Evolutionary conservation across 1,140 invertebrate species (phyloP).

Genomic region (Drosophila setifemur): DNA sequence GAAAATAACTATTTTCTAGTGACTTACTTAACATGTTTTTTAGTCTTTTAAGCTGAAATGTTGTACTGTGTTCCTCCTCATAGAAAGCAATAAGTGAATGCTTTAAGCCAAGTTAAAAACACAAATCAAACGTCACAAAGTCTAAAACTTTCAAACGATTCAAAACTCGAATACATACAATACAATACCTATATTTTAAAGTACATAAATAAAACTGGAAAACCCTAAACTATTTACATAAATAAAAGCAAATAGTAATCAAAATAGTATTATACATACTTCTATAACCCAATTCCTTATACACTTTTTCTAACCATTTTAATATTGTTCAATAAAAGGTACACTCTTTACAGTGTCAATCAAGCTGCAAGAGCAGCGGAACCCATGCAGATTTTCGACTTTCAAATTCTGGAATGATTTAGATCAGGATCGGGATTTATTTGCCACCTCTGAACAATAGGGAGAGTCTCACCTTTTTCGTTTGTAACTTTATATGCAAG

Average conservation of each 20-base stretch:
- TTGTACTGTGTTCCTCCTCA: conserved; percentile 78
- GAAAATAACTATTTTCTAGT: conserved; percentile 44
- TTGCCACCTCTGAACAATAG: too few relatives aligned
- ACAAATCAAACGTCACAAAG: conserved; percentile 67
- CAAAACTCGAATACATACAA: conserved; percentile 28
- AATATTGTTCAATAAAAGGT: conserved; percentile 42
- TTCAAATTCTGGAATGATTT: conserved; percentile 19
- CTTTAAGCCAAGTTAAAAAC: conserved; percentile 70
- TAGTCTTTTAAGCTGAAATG: conserved; percentile 70
- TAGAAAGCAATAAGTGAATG: conserved; percentile 75
- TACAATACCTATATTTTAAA: conserved; percentile 34
- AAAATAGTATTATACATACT: conserved; percentile 46
- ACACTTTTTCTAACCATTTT: conserved; percentile 52
- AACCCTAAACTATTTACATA: conserved; percentile 20
- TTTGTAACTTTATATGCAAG: too few relatives aligned
- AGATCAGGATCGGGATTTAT: conserved; percentile 40
- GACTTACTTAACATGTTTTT: conserved; percentile 75
- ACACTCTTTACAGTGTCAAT: conserved; percentile 36
- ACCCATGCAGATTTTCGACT: conserved; percentile 6
- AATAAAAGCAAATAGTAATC: conserved; percentile 27
- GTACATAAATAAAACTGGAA: conserved; percentile 26
- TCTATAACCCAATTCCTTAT: conserved; percentile 52
- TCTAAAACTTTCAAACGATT: conserved; percentile 50
- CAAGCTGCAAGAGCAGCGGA: neutral
- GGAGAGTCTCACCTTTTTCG: conserved; percentile 9